Evolutionary conservation across 2,113 vertebrate genomes (phyloP).

Genomic region (Jaculus jaculus): DNA sequence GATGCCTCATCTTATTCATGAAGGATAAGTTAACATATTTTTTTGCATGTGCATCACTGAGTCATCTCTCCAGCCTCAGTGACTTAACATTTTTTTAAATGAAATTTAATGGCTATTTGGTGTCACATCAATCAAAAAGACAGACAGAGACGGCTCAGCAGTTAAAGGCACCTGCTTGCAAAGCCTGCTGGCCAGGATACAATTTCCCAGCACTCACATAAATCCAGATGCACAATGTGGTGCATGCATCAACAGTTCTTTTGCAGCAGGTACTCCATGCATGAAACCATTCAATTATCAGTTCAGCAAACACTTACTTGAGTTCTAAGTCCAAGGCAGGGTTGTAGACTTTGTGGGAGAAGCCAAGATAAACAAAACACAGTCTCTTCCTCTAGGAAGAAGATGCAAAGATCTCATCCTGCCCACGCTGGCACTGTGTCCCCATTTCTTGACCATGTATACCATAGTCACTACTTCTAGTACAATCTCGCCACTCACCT

Average conservation of each 20-base stretch:
- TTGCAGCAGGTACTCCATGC: not conserved
- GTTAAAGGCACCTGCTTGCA: too few species aligned
- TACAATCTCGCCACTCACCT: not conserved
- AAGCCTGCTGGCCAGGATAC: too few species aligned
- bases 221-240: too few species aligned
- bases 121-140: not conserved
- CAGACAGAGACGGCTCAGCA: not conserved
- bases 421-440: rapidly evolving
- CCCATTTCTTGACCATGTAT: not conserved
- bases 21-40: not conserved
- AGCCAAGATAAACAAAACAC: not conserved
- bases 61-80: too few species aligned
- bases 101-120: not conserved
- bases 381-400: not conserved
- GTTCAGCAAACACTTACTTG: not conserved
- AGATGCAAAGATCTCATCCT: not conserved
- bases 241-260: too few species aligned
- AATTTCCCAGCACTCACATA: too few species aligned
- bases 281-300: not conserved
- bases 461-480: not conserved
- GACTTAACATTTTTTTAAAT: not conserved
- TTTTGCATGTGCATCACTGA: too few species aligned
- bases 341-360: not conserved
- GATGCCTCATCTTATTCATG: not conserved
- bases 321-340: not conserved